Evolutionary conservation across 2,888 invertebrate species (phyloP).

Genomic region (Plagodis pulveraria): DNA sequence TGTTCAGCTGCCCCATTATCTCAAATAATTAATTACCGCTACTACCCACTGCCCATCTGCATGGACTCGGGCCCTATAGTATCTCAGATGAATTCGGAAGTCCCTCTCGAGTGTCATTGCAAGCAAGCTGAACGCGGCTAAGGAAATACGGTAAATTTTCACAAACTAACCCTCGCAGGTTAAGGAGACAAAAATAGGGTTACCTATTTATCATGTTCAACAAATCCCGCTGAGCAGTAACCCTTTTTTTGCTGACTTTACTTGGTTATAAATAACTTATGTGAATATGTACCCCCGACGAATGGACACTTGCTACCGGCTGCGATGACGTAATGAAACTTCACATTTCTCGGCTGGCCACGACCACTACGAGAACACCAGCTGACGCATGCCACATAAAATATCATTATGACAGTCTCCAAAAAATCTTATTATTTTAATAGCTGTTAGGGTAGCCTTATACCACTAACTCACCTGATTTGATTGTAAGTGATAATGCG

Average conservation of each 20-base stretch:
- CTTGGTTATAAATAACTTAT: slow-evolving; percentile 23
- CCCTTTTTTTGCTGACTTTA: slow-evolving; percentile 19
- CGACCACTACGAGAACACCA: no score
- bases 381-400: no score
- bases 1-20: slow-evolving; percentile 51
- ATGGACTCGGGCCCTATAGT: slow-evolving; percentile 16
- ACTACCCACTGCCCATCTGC: no score
- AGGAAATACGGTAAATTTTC: slow-evolving; percentile 18
- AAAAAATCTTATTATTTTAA: no score
- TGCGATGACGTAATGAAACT: no score
- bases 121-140: slow-evolving; percentile 9
- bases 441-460: no score
- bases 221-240: slow-evolving; percentile 18
- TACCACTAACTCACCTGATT: no score
- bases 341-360: no score
- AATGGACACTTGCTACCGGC: no score
- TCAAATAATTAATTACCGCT: slow-evolving; percentile 45
- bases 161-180: slow-evolving; percentile 14
- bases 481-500: no score
- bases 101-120: slow-evolving; percentile 12
- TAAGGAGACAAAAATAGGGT: slow-evolving; percentile 23
- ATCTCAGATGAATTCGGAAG: slow-evolving; percentile 14
- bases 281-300: slow-evolving; percentile 40
- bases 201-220: slow-evolving; percentile 22
- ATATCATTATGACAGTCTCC: no score